phyloP scores from a whole-genome alignment of 1,140 invertebrate species.

The Brachionus manjavacas region DNA sequence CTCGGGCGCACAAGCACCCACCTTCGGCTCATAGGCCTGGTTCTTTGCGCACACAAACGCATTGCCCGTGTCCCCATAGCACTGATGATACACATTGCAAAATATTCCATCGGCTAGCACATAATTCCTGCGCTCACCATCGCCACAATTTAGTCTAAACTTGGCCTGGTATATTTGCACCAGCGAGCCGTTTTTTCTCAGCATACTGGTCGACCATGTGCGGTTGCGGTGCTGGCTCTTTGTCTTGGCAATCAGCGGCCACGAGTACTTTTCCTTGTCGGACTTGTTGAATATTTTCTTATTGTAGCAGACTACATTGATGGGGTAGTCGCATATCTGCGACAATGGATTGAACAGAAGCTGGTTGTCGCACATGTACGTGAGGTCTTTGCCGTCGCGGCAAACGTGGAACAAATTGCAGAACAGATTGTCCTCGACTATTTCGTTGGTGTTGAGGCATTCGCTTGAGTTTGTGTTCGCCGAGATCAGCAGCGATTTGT shows the following conservation, averaged over 20 bases:
- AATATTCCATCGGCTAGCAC: neutral
- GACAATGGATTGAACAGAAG: constrained; percentile 31
- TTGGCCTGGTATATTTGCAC: neutral
- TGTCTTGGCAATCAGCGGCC: neutral
- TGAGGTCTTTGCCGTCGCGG: neutral
- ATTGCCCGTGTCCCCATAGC: neutral
- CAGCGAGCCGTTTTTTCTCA: neutral
- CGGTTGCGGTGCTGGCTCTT: too few relatives aligned
- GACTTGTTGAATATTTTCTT: neutral
- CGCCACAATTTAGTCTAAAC: neutral
- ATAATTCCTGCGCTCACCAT: neutral
- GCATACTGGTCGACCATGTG: neutral
- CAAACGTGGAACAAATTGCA: constrained; percentile 38
- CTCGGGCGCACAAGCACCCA: neutral
- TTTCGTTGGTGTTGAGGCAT: neutral
- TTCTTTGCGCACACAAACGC: neutral
- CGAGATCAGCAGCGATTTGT: neutral
- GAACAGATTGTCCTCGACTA: neutral
- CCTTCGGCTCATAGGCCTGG: neutral
- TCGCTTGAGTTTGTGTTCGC: neutral
- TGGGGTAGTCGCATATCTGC: constrained; percentile 39
- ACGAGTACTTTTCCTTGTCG: neutral
- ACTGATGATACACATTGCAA: constrained; percentile 42
- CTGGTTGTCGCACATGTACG: constrained; percentile 41
- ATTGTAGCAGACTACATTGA: constrained; percentile 22